Evolutionary conservation across 1,140 invertebrate species (phyloP), one percentile per base, ranked within the genome.

Genomic region (Dendroctonus ponderosae): DNA sequence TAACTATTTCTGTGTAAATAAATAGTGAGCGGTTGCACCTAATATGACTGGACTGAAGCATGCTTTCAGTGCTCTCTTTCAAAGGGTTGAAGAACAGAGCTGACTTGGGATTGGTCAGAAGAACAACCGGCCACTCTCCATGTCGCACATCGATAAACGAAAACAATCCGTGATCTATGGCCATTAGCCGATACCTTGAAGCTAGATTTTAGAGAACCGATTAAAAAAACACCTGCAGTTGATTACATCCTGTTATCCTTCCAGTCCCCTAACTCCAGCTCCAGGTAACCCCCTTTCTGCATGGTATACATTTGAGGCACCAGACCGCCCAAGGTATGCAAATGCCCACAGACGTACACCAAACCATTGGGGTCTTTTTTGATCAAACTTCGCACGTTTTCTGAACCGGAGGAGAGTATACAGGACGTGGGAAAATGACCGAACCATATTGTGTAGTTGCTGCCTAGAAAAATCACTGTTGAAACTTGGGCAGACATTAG

Each of bases 371-470:
- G 70, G 41, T 76, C 76, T 64, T 78, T 81, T 71, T 84, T 84
- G 66, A 89, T 83, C 40, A 88, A 66, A 59, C 81, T 79, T 66
- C 85, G 77, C 6, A 87, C 72, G 61, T 85, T 83, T 41, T 84
- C 80, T 63, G 81, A 81, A 57, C 79, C 73, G 6, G 83, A 78
- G 14, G 88, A 81, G 0, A 92, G 78, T 69, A 97, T 93, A 70
- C 90, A 89, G 5, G 94, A 95, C 3, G 93, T 94, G 9, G 95
- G 94, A 81, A 96, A 97, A 79, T 97, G 95, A 26, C 94, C 94
- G 84, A 96, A 97, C 83, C 89, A 92, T 66, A 94, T 81, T 11
- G 88, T 89, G 70, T 87, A 86, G 76, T 86, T 82, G 38, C 79
- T 68, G 0, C 63, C 63, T 66, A 37, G n/a, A n/a, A n/a, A n/a